phyloP scores from a whole-genome alignment of 2,888 invertebrate genomes.

The Mythimna albipuncta region DNA sequence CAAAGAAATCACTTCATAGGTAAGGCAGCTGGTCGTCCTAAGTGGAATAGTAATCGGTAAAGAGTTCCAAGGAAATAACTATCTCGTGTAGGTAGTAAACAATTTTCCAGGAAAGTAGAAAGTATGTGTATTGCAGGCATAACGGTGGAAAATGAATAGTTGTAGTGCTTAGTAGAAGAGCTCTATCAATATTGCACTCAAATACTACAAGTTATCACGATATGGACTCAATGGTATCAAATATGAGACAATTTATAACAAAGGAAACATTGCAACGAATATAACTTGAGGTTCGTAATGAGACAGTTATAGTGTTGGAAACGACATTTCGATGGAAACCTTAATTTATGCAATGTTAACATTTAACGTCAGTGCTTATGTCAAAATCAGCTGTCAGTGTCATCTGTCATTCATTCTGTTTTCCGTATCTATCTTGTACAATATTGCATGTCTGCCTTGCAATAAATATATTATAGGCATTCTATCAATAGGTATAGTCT shows the following conservation, averaged over 20 bases:
- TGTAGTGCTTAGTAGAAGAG: slow-evolving; percentile 23
- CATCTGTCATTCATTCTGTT: too few relatives aligned
- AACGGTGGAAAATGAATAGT: slow-evolving; percentile 7
- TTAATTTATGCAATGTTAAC: too few relatives aligned
- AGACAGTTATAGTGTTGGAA: too few relatives aligned
- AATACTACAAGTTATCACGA: slow-evolving; percentile 3
- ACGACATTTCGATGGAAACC: too few relatives aligned
- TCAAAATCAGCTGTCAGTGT: too few relatives aligned
- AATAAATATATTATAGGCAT: too few relatives aligned
- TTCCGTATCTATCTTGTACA: too few relatives aligned
- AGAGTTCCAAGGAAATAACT: slow-evolving; percentile 9
- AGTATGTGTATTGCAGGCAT: background rate
- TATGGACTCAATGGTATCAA: slow-evolving; percentile 3
- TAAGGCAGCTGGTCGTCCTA: slow-evolving; percentile 4
- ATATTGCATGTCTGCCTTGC: too few relatives aligned
- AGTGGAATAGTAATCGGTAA: slow-evolving; percentile 13
- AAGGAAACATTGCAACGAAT: background rate
- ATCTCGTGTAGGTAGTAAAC: background rate
- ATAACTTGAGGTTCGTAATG: background rate
- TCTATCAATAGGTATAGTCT: too few relatives aligned
- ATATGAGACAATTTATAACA: slow-evolving; percentile 16
- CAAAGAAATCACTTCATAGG: slow-evolving; percentile 4
- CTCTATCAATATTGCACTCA: slow-evolving; percentile 35
- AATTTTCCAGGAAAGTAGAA: slow-evolving; percentile 25
- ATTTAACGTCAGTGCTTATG: too few relatives aligned